Evolutionary conservation across 64 coral and sea anemone genomes (phyloP), one percentile per base, ranked within the genome.

Genomic region (Trachythela sp.): DNA sequence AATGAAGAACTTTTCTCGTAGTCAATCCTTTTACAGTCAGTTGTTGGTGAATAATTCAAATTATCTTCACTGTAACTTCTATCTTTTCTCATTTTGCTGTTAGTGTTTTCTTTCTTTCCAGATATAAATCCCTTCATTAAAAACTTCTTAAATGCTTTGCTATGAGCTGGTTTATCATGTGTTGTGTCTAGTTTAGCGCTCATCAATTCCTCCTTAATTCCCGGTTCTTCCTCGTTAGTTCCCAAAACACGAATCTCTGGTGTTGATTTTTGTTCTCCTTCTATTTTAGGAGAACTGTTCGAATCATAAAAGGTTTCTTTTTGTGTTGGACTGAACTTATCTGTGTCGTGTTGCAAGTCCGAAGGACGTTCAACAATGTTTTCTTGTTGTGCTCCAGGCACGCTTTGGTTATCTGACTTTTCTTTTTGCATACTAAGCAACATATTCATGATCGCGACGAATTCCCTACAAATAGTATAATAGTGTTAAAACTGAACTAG

Each of bases 101-200:
- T 85, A 30, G 80, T 56, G 36, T 45, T 72, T 49, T 71, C 56
- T 15, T 22, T 20, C 51, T 87, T 90, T 40, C 42, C 84, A 17
- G 80, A 67, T 9, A 77, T 48, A 9, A 39, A 83, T 36, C 70
- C 70, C 11, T 13, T 48, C 0, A 86, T 45, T 11, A 39, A 75
- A 0, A 31, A 8, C 33, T 36, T 43, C 22, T 48, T 85, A 27
- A 22, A 36, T 30, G 59, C 48, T 54, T 91, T 91, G 34, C 50
- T 84, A 20, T 37, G 40, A 27, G 43, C 26, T 35, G 11, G 17
- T 22, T 90, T n/a, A 4, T 90, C 36, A 27, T 84, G 48, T 30
- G 84, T 33, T 27, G 86, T 34, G 41, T 10, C 13, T 17, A 9
- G 41, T 5, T 86, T 58, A 32, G 18, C 33, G 14, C 58, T 86